Conservation (phyloP, 1,140 invertebrate genomes). For the Brachionus calyciflorus region DNA sequence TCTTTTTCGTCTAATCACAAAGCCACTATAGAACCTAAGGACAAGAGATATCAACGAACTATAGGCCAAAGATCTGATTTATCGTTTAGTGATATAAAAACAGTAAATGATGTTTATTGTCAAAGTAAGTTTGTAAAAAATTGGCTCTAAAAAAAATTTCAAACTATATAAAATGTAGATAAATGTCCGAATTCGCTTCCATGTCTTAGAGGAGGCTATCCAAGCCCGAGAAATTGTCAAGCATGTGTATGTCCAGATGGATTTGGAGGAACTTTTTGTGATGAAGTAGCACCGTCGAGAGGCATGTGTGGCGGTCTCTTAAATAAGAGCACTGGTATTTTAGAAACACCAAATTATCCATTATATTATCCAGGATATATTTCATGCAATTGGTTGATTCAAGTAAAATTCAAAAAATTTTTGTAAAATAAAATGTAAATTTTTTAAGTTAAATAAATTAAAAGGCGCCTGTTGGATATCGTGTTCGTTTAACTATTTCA, state of each 20-base stretch:
- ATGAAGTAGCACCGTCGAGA: conserved; percentile 8
- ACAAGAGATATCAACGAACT: conserved; percentile 32
- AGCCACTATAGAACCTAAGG: conserved; percentile 27
- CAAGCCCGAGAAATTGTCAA: conserved; percentile 23
- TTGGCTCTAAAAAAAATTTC: not conserved
- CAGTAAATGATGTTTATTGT: conserved; percentile 41
- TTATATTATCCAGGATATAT: conserved; percentile 29
- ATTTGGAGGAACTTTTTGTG: conserved; percentile 34
- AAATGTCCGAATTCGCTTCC: not conserved
- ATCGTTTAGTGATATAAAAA: conserved; percentile 41
- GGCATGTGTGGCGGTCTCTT: conserved; percentile 14
- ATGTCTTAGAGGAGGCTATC: conserved; percentile 32
- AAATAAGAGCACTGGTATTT: conserved; percentile 14
- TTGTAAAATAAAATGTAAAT: not conserved
- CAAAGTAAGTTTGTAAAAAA: not conserved
- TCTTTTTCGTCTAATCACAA: conserved; percentile 28
- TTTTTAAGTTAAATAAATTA: not conserved
- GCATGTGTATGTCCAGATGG: conserved; percentile 38
- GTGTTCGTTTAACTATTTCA: conserved; percentile 28
- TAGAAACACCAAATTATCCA: conserved; percentile 45
- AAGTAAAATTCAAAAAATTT: not conserved
- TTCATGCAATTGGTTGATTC: conserved; percentile 42
- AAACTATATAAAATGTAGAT: not conserved
- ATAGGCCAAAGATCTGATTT: conserved; percentile 37
- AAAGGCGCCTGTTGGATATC: conserved; percentile 11